phyloP scores from a whole-genome alignment of 2,797 vertebrate genomes.

The Halcyon leucocephala region DNA sequence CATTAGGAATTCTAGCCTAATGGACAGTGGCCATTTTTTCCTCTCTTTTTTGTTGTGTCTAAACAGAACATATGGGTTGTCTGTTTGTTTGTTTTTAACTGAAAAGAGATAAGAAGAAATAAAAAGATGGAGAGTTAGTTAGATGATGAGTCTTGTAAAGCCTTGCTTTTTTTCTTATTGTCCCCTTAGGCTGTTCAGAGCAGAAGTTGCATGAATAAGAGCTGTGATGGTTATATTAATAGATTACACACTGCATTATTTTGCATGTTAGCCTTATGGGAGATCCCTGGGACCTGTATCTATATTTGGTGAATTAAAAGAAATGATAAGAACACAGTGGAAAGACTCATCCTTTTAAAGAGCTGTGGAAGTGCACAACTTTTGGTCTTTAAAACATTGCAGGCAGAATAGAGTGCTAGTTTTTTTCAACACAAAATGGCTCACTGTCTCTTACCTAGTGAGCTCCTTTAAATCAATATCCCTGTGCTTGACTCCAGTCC shows the following conservation, averaged over 20 bases:
- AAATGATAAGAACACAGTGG: neutral
- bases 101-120: neutral
- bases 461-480: neutral
- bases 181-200: neutral
- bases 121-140: neutral
- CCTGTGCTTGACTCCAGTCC: neutral
- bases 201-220: neutral
- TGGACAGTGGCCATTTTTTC: neutral
- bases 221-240: neutral
- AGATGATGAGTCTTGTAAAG: neutral
- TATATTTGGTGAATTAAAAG: neutral
- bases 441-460: neutral
- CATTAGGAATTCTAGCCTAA: conserved; percentile 1
- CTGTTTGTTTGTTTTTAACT: neutral
- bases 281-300: neutral
- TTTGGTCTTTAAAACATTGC: neutral
- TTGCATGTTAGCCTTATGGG: neutral
- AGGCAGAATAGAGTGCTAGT: neutral
- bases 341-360: neutral
- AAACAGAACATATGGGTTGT: neutral
- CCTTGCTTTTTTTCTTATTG: neutral
- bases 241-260: neutral
- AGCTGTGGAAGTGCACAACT: neutral
- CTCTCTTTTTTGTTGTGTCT: neutral
- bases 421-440: neutral